Evolutionary conservation across 2,797 vertebrate species (phyloP).

Genomic region (Valencia hispanica): DNA sequence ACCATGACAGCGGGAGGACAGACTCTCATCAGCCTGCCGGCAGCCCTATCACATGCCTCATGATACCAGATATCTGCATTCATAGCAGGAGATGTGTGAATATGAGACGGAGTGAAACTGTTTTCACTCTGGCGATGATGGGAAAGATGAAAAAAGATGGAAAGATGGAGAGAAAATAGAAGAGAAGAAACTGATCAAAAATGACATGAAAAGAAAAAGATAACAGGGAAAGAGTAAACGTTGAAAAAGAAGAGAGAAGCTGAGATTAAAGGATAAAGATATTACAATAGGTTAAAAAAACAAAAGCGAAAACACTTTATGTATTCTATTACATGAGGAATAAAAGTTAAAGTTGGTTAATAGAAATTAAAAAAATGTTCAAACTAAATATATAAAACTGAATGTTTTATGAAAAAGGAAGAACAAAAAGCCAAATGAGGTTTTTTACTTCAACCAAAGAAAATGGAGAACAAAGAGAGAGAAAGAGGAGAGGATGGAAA

Average conservation of each 20-base stretch:
- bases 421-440: neutral
- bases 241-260: neutral
- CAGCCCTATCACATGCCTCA: conserved; percentile 38
- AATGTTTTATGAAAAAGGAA: neutral
- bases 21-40: conserved; percentile 40
- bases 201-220: neutral
- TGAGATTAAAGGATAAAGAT: neutral
- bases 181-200: neutral
- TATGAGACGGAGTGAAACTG: conserved; percentile 31
- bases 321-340: neutral
- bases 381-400: neutral
- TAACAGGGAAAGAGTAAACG: neutral
- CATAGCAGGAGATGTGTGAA: conserved; percentile 16
- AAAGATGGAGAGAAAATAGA: neutral
- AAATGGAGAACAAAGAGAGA: conserved; percentile 5
- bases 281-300: neutral
- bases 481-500: conserved; percentile 12
- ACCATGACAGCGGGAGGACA: conserved; percentile 20
- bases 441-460: conserved; percentile 10
- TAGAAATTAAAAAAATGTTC: neutral
- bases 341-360: neutral
- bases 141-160: neutral
- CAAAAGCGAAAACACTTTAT: neutral
- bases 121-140: conserved; percentile 12
- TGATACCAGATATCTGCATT: conserved; percentile 41